Conservation (phyloP, 2,113 vertebrate species). For the Ploceus nigricollis region DNA sequence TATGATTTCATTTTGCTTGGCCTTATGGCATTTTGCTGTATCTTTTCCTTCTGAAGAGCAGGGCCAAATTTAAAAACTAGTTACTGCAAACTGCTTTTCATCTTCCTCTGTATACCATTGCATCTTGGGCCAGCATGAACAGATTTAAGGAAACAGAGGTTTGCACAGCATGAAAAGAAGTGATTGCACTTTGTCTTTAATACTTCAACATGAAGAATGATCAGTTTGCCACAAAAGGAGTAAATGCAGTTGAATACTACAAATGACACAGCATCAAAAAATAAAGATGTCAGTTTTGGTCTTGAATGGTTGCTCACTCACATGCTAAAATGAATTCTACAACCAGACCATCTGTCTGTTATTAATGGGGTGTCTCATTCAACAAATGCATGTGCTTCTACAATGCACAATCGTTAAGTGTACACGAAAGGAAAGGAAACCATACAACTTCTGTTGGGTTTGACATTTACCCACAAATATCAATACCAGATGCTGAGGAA, state of each 20-base stretch:
- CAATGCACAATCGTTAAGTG: neutral
- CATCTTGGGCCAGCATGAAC: neutral
- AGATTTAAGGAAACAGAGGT: neutral
- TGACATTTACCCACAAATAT: neutral
- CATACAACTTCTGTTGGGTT: neutral
- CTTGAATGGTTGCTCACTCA: neutral
- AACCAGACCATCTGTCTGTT: neutral
- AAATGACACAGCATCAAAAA: neutral
- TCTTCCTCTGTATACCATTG: neutral
- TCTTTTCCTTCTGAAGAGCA: neutral
- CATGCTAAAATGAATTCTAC: neutral
- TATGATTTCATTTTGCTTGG: neutral
- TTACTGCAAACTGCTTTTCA: neutral
- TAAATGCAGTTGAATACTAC: neutral
- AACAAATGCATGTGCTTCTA: neutral
- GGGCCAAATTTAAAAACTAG: neutral
- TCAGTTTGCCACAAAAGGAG: neutral
- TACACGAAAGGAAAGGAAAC: neutral
- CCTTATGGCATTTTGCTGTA: neutral
- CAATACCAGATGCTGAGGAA: neutral
- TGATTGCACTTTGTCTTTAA: rapidly evolving
- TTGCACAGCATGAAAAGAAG: neutral
- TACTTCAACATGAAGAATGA: neutral
- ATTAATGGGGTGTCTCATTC: neutral
- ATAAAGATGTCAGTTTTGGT: neutral